Conservation (phyloP, 1,140 invertebrate genomes). For the Apolygus lucorum region DNA sequence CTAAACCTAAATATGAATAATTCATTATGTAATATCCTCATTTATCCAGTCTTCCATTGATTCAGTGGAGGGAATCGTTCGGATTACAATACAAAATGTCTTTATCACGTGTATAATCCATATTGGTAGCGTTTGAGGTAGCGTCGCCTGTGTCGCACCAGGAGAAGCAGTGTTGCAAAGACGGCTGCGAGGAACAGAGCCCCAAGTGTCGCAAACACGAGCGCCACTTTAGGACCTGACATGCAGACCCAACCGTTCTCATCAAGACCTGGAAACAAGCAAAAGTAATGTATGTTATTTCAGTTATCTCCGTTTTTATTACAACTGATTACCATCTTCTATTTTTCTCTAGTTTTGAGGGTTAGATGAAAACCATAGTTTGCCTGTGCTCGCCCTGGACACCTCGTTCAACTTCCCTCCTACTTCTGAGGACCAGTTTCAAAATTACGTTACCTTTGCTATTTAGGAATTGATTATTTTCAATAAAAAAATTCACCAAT, state of each 20-base stretch:
- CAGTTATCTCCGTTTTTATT: background rate
- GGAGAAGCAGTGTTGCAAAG: constrained; percentile 9
- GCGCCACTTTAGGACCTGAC: constrained; percentile 14
- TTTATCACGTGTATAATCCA: background rate
- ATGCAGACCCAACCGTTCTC: constrained; percentile 14
- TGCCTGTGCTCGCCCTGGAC: too few species aligned
- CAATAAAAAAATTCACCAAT: too few species aligned
- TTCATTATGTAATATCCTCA: background rate
- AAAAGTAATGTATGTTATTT: too few species aligned
- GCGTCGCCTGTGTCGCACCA: constrained; percentile 7
- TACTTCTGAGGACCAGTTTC: too few species aligned
- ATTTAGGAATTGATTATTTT: too few species aligned
- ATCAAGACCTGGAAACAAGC: background rate
- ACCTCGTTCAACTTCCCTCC: too few species aligned
- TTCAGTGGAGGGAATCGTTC: background rate
- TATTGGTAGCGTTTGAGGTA: background rate
- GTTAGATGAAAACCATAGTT: too few species aligned
- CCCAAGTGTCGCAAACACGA: constrained; percentile 19
- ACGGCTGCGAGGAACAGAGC: constrained; percentile 18
- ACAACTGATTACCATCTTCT: too few species aligned
- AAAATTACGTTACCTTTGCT: too few species aligned
- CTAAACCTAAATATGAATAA: background rate
- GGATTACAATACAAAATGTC: background rate
- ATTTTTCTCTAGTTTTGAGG: too few species aligned
- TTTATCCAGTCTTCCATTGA: background rate